Evolutionary conservation across 37 sponge, comb jelly and placozoan genomes (phyloP).

Genomic region (Hormiphora californensis): DNA sequence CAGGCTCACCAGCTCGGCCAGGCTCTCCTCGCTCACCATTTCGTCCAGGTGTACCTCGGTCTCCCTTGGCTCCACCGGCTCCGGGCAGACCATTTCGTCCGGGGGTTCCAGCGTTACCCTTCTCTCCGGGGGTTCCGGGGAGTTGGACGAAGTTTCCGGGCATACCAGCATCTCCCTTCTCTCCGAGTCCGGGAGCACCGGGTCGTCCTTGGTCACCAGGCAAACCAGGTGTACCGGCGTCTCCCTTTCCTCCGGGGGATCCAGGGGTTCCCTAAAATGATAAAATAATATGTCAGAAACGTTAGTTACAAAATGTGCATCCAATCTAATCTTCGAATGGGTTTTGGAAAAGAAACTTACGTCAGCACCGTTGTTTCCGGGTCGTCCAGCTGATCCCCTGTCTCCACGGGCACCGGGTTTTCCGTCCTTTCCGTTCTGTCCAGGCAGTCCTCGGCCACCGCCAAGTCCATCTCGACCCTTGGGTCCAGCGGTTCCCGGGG

Average conservation of each 20-base stretch:
- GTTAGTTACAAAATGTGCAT: background rate
- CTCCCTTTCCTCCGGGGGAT: slow-evolving; percentile 7
- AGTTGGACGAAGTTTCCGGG: slow-evolving; percentile 38
- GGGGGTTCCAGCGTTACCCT: slow-evolving; percentile 41
- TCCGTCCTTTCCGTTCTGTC: background rate
- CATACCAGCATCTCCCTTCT: slow-evolving; percentile 25
- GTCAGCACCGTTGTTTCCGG: background rate
- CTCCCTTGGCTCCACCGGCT: background rate
- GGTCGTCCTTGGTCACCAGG: slow-evolving; percentile 1
- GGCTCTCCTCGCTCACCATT: background rate
- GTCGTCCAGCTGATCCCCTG: background rate
- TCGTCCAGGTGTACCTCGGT: background rate
- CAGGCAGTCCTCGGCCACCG: background rate
- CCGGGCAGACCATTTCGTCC: slow-evolving; percentile 21
- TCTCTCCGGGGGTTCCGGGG: slow-evolving; percentile 40
- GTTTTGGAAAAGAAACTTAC: background rate
- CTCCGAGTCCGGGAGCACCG: background rate
- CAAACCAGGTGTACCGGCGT: slow-evolving; percentile 24
- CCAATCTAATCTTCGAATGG: background rate
- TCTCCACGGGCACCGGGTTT: background rate
- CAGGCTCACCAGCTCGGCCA: background rate
- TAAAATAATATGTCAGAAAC: background rate
- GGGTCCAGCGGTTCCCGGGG: background rate
- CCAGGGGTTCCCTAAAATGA: background rate
- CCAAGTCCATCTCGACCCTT: background rate